These are phyloP conservation scores for Dendrocincla fuliginosa DNA, from an alignment of 2,797 vertebrate genomes.

Conservation along the genomic window DNA sequence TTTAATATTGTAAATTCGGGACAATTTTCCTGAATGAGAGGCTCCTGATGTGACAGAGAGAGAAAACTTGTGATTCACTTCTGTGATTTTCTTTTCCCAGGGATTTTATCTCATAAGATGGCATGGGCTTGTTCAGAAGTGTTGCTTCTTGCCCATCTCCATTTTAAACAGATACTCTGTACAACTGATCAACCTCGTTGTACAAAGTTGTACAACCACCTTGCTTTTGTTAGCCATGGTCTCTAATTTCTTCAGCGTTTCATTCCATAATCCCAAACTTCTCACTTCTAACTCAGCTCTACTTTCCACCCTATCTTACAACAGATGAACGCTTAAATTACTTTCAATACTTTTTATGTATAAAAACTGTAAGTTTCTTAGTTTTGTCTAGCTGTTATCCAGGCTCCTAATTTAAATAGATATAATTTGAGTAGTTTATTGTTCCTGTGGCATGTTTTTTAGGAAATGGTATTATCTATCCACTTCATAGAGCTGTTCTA, in stretches of 20 bases:
- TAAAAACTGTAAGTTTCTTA: background rate
- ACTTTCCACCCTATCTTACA: background rate
- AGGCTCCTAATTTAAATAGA: background rate
- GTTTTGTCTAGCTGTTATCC: background rate
- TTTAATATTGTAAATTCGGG: background rate
- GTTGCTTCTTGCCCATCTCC: background rate
- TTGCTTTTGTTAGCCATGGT: background rate
- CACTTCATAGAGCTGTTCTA: background rate
- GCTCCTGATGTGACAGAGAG: background rate
- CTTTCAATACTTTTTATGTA: background rate
- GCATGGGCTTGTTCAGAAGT: background rate
- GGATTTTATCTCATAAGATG: background rate
- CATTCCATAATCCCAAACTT: background rate
- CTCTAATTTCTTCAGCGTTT: background rate
- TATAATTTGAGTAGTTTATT: background rate
- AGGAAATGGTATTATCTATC: background rate
- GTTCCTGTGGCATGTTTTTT: background rate
- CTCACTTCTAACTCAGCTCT: background rate
- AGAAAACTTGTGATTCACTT: background rate
- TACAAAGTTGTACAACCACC: background rate
- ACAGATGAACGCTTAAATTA: background rate
- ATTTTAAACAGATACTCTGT: background rate
- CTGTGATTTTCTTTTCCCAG: background rate
- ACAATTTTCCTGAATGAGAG: background rate
- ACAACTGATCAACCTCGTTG: background rate